Base-by-base conservation (phyloP, 2,888 invertebrate species). In the Halictus quadricinctus region DNA sequence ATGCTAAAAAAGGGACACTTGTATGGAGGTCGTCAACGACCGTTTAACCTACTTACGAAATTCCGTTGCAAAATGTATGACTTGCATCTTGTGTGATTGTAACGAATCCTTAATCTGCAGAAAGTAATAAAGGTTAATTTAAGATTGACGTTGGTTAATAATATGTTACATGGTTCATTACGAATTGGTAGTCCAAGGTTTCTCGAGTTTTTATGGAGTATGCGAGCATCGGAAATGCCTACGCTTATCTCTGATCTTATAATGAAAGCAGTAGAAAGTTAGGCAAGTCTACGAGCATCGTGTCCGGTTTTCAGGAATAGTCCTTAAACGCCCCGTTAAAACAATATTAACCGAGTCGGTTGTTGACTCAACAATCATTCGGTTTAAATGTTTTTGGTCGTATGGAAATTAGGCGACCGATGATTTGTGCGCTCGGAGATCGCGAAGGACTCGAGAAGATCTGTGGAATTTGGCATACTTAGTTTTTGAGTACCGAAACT, bases 211-310 rank as follows among this genome's bases (percentile, higher is more conserved):
- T 15, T 12, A 54, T 48, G 66, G 4, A 58, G 25, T 58, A 13
- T 0, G 15, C 8, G 29, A 4, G 7, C 15, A 58, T 21, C 1
- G 3, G 36, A 36, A 46, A 36, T 60, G 41, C 36, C 70, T 69
- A 15, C 36, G 21, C 21, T 73, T 64, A 74, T 74, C 60, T 77
- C 4, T 2, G 36, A 82, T 81, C 69, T 48, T 70, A 43, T 36
- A 74, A 70, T 43, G 74, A 82, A 74, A 50, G 73, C 36, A 84
- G 74, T 84, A 84, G 83, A 84, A 83, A 84, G 83, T 78, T 77
- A 25, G 50, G 41, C 41, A n/a, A 7, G 54, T 58, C 25, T 73
- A 70, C 81, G 6, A 48, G 50, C 36, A 1, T 70, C 41, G n/a
- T 58, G 60, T 48, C 21, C 72, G 72, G 82, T 77, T 78, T 78